A percentile compares a stretch with the other conserved stretches of the same genome.
These are phyloP conservation scores for Cyrtonyx montezumae DNA, from an alignment of 2,113 vertebrate genomes.

Conservation along the genomic window DNA sequence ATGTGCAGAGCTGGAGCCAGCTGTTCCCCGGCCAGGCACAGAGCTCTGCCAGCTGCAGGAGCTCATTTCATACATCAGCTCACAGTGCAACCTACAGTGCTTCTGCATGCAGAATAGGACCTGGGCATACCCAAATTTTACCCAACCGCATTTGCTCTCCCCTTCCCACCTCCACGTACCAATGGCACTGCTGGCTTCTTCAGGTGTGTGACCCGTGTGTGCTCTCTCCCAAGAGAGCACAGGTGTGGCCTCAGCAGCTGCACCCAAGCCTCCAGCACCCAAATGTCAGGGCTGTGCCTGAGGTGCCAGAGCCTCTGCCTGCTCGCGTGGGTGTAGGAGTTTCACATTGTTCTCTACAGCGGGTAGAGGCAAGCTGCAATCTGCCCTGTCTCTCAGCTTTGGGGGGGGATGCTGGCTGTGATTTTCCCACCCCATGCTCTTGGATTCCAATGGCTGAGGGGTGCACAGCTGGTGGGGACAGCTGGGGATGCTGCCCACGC, in stretches of 20 bases:
- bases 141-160: background rate
- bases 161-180: background rate
- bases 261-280: background rate
- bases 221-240: background rate
- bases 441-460: fast-evolving
- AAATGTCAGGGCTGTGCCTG: background rate
- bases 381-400: background rate
- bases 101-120: background rate
- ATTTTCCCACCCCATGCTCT: background rate
- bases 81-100: background rate
- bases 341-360: background rate
- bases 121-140: background rate
- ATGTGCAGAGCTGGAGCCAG: fast-evolving
- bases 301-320: background rate
- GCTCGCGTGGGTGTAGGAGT: constrained; percentile 15
- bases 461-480: background rate
- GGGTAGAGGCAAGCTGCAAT: background rate
- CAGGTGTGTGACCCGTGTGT: background rate
- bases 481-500: background rate
- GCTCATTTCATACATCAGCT: background rate
- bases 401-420: background rate
- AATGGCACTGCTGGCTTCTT: background rate
- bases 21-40: background rate
- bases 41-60: background rate
- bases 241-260: background rate